These are phyloP conservation scores for Oryzias javanicus DNA, from an alignment of 2,113 vertebrate genomes.

Conservation along the genomic window DNA sequence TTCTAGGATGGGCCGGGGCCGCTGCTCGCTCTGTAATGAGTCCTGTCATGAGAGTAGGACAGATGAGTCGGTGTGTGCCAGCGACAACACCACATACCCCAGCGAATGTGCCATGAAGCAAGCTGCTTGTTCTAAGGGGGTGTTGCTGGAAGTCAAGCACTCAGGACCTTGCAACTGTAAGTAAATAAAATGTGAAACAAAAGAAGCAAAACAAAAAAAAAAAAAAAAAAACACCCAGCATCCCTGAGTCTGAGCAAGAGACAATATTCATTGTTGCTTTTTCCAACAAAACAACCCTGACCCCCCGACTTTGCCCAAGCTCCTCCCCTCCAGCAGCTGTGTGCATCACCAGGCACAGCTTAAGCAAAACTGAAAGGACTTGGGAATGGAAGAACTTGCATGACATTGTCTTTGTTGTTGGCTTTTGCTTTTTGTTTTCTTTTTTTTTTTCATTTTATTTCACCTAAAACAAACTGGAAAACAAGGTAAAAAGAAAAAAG, in stretches of 20 bases:
- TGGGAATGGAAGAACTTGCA: constrained; percentile 75
- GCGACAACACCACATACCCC: constrained; percentile 96
- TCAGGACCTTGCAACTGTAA: constrained; percentile 99
- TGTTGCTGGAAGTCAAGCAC: constrained; percentile 96
- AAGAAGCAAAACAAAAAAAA: too few species aligned
- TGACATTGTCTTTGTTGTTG: constrained; percentile 71
- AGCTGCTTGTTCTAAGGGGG: constrained; percentile 90
- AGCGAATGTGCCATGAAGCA: constrained; percentile 98
- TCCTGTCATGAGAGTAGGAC: constrained; percentile 88
- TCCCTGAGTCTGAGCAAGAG: constrained; percentile 53
- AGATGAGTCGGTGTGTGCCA: constrained; percentile 95
- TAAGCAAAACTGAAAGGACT: constrained; percentile 75
- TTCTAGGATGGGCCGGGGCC: constrained; percentile 88
- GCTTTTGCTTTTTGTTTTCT: constrained; percentile 64
- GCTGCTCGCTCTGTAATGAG: constrained; percentile 90
- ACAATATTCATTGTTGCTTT: constrained; percentile 77
- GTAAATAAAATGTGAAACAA: constrained; percentile 81
- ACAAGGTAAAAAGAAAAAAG: constrained; percentile 37
- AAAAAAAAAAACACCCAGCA: constrained; percentile 14
- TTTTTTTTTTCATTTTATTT: constrained; percentile 20
- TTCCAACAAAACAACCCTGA: constrained; percentile 50
- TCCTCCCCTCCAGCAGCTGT: constrained; percentile 26
- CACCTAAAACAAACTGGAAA: constrained; percentile 51
- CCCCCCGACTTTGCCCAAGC: constrained; percentile 47
- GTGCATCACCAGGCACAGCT: constrained; percentile 75